These are phyloP conservation scores for Enteromius fasciolatus DNA, from an alignment of 2,797 vertebrate genomes.

Conservation along the genomic window DNA sequence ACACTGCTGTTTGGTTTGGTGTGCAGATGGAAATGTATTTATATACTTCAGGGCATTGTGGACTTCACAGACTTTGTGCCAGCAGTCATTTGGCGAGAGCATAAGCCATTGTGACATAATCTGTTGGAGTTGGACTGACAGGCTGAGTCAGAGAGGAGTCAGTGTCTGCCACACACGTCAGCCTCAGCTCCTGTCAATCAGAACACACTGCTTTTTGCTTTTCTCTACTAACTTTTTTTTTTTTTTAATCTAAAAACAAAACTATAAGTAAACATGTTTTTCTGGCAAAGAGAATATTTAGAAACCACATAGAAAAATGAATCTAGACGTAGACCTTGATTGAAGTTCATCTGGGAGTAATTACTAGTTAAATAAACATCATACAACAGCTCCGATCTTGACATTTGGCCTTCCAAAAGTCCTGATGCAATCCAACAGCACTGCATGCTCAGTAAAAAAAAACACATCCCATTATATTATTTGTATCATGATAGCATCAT, in stretches of 20 bases:
- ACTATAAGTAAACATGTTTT: background rate
- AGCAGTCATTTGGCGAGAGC: constrained; percentile 35
- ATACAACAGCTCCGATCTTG: background rate
- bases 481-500: too few relatives aligned
- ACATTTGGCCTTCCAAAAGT: background rate
- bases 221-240: background rate
- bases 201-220: background rate
- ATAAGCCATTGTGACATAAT: constrained; percentile 47
- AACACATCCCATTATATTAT: too few relatives aligned
- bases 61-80: constrained; percentile 30
- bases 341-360: constrained; percentile 29
- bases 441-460: too few relatives aligned
- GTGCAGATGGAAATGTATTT: constrained; percentile 33
- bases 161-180: constrained; percentile 30
- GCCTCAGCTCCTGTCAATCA: constrained; percentile 25
- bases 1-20: constrained; percentile 3
- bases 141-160: constrained; percentile 23
- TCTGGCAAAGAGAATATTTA: background rate
- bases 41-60: constrained; percentile 16
- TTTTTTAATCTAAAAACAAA: background rate
- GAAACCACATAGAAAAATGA: background rate
- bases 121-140: constrained; percentile 41
- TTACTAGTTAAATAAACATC: constrained; percentile 6
- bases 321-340: background rate
- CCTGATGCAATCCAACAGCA: background rate